Conservation (phyloP, 2,113 vertebrate species). For the Notarius lentiginosus region DNA sequence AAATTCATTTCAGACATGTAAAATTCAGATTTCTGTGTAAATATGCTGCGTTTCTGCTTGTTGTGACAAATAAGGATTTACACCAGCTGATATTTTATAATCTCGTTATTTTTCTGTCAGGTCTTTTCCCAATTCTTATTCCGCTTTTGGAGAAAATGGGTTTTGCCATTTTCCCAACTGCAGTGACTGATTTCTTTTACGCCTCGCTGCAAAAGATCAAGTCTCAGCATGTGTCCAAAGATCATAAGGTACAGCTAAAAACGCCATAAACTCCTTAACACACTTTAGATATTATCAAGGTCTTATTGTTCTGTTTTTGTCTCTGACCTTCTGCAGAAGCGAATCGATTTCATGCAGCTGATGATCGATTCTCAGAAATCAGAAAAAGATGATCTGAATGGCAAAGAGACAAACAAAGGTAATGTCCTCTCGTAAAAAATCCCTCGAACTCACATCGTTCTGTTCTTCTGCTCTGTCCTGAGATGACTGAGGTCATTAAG, state of each 20-base stretch:
- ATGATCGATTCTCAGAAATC: constrained; percentile 80
- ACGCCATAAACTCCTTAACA: neutral
- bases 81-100: neutral
- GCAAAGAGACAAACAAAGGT: constrained; percentile 15
- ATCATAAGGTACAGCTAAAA: constrained; percentile 47
- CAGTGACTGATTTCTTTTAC: constrained; percentile 58
- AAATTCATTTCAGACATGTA: neutral
- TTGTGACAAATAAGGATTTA: neutral
- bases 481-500: neutral
- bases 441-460: neutral
- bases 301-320: neutral
- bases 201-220: constrained; percentile 59
- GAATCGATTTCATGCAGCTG: constrained; percentile 84
- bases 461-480: neutral
- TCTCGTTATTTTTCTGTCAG: constrained; percentile 40
- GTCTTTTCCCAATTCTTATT: constrained; percentile 60
- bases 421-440: neutral
- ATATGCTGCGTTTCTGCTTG: neutral
- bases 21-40: neutral
- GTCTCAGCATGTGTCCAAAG: constrained; percentile 46
- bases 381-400: accelerated
- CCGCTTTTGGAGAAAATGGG: constrained; percentile 58
- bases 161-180: constrained; percentile 51
- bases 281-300: neutral
- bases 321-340: constrained; percentile 61